phyloP scores from a whole-genome alignment of 2,113 vertebrate genomes.

The Ellobius talpinus region DNA sequence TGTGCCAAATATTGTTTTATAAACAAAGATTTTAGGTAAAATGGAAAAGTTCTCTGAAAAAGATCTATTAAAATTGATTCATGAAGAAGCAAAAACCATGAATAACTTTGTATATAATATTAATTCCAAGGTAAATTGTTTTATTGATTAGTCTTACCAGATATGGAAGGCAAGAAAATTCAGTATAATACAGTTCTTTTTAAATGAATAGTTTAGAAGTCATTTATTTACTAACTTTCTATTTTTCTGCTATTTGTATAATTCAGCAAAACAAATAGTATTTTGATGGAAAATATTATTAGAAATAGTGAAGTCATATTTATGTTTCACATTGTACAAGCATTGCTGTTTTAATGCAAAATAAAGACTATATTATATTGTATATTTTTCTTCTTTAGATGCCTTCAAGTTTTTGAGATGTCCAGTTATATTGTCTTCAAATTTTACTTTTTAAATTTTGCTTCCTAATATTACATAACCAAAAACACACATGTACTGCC shows the following conservation, averaged over 20 bases:
- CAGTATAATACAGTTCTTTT: not conserved
- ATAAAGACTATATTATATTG: not conserved
- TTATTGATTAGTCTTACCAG: constrained; percentile 4
- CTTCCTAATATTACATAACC: not conserved
- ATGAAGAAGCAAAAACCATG: not conserved
- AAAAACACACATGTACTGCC: not conserved
- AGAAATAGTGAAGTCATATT: not conserved
- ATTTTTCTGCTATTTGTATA: not conserved
- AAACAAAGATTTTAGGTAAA: not conserved
- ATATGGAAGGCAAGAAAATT: not conserved
- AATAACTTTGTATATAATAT: not conserved
- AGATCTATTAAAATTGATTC: not conserved
- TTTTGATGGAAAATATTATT: not conserved
- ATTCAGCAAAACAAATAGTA: not conserved
- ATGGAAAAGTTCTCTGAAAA: constrained; percentile 32
- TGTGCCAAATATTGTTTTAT: not conserved
- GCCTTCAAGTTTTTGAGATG: not conserved
- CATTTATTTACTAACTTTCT: too few species aligned
- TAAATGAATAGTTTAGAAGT: not conserved
- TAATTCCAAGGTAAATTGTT: not conserved
- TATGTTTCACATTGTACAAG: not conserved
- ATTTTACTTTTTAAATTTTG: not conserved
- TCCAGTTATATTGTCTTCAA: not conserved
- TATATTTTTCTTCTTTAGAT: not conserved
- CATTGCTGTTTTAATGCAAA: not conserved